Evolutionary conservation across 2,113 vertebrate genomes (phyloP).

Genomic region (Ptychochromis oligacanthus): DNA sequence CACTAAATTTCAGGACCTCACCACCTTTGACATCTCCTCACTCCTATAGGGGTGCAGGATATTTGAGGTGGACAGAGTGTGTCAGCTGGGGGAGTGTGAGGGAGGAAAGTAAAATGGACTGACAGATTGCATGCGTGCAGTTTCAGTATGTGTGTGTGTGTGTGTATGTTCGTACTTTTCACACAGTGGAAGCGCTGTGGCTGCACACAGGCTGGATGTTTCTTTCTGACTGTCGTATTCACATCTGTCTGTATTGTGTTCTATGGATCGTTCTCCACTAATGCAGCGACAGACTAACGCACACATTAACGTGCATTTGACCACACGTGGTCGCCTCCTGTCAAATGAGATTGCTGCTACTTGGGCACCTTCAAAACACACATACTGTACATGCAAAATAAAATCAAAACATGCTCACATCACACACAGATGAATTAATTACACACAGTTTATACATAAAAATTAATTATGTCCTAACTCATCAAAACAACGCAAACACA

Average conservation of each 20-base stretch:
- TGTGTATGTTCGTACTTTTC: background rate
- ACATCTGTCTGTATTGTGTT: slow-evolving; percentile 45
- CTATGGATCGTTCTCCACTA: slow-evolving; percentile 10
- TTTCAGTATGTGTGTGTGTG: background rate
- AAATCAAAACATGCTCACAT: background rate
- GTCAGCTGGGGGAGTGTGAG: slow-evolving; percentile 50
- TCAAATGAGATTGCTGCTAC: slow-evolving; percentile 20
- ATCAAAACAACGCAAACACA: background rate
- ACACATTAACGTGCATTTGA: background rate
- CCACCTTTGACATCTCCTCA: slow-evolving; percentile 22
- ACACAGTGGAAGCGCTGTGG: background rate
- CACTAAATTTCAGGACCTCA: slow-evolving; percentile 23
- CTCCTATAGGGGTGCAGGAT: slow-evolving; percentile 29
- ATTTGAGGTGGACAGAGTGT: slow-evolving; percentile 15
- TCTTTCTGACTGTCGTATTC: background rate
- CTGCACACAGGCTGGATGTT: slow-evolving; percentile 6
- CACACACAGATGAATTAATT: background rate
- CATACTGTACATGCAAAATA: background rate
- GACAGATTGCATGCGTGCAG: slow-evolving; percentile 28
- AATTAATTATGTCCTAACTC: background rate
- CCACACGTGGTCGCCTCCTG: slow-evolving; percentile 11
- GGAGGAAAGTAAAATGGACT: background rate
- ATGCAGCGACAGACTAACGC: background rate
- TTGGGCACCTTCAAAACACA: background rate
- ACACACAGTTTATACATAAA: background rate